Base-by-base conservation (phyloP, 2,888 invertebrate species). In the Invenusta paracnida region DNA sequence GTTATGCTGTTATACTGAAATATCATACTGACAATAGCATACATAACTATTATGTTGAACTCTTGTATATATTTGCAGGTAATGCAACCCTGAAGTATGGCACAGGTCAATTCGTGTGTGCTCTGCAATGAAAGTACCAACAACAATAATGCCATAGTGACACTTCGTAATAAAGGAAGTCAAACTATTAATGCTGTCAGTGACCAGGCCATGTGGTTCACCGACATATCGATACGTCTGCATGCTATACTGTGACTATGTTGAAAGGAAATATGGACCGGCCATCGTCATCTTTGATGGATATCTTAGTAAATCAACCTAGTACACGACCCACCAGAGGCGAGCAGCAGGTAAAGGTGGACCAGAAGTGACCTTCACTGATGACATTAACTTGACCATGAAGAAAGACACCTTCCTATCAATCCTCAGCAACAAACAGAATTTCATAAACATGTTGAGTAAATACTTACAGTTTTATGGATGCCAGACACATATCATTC, bases 361-460 rank as follows among this genome's bases (percentile, higher is more conserved):
- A 11, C 79, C 87, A 13, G 86, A 84, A 25, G 86, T 89, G 0
- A 29, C 29, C 2, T 89, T 89, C 73, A 83, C 83, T 17, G 86
- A 29, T n/a, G 81, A 85, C 67, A 88, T 88, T 48, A 29, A 85
- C 11, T 86, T 88, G 29, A 86, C 67, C 28, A 31, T 81, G 5
- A 89, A 88, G 83, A 89, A 89, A 81, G 88, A 88, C 0, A 0
- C 79, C 0, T 88, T 89, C 85, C 84, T 89, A 0, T 73, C 87
- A n/a, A 89, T 89, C 85, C 27, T 13, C 13, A 83, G 85, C 48
- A 89, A 89, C 87, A 89, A 89, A 82, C 88, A 88, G 29, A 30
- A 67, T 1, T 89, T 89, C 79, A 88, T 89, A 0, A 67, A 87
- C 29, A 11, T 88, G 23, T 84, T 89, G 27, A 5, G 83, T 28